Evolutionary conservation across 2,888 invertebrate species (phyloP), one percentile per base, ranked within the genome.

Genomic region (Dicyrtomina minuta): DNA sequence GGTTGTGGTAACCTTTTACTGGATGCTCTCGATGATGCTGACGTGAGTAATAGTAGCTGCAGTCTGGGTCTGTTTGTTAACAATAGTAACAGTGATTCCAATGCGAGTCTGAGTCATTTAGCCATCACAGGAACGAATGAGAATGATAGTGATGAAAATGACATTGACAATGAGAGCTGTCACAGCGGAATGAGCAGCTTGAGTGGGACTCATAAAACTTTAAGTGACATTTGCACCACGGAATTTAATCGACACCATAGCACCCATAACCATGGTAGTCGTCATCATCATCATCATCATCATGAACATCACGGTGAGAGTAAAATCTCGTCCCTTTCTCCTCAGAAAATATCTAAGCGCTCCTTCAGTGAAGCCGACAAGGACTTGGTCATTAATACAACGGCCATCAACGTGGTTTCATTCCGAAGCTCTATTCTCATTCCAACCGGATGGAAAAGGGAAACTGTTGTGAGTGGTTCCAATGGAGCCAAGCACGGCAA

Each of bases 371-470:
- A 78, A 60, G 72, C 77, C 3, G 78, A 78, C 66, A 78, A 77
- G 56, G 78, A 78, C 46, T 65, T 72, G 12, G 72, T 74, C 20
- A 68, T 70, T 2, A 72, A 72, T 55, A 72, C 75, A 10, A 74
- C 70, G 17, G 72, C 74, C 12, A 33, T 33, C 33, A 33, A 33
- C 33, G 33, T n/a, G n/a, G 64, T 72, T 15, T 65, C 68, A 17
- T 53, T 61, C 58, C 39, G 55, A 68, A 80, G 79, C 61, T 79
- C 81, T 71, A 83, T 86, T 72, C 80, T 86, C 79, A 88, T 90
- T 80, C 90, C 91, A 77, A 87, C 86, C 79, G 90, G 91, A 75
- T 92, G 91, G 91, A 89, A 88, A 82, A 85, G 92, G 81, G 76
- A 77, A 71, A 74, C 74, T 39, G n/a, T 39, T 62, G n/a, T n/a